Conservation (phyloP, 2,113 vertebrate genomes). For the Pomatorhinus ruficollis region DNA sequence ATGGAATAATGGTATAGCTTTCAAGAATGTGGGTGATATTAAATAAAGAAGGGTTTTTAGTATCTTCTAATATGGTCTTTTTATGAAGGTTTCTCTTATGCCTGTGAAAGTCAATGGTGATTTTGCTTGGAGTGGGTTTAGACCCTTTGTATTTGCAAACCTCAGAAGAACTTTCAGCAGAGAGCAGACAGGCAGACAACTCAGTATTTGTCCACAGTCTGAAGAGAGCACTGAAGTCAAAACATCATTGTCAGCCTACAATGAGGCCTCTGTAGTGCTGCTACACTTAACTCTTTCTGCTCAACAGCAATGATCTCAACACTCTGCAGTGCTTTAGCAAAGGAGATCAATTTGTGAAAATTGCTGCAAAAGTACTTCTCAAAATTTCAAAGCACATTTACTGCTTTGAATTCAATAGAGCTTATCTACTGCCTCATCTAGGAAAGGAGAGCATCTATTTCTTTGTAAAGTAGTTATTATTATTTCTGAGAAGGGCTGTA, state of each 20-base stretch:
- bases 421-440: not conserved
- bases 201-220: not conserved
- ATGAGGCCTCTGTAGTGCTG: not conserved
- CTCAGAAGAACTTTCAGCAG: not conserved
- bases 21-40: not conserved
- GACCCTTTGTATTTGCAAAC: conserved; percentile 8
- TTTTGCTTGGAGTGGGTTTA: not conserved
- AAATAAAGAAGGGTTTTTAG: accelerated
- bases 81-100: not conserved
- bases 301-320: not conserved
- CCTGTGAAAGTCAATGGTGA: not conserved
- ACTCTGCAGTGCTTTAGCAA: not conserved
- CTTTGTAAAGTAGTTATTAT: not conserved
- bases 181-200: conserved; percentile 4
- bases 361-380: conserved; percentile 7
- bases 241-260: not conserved
- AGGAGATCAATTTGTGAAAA: conserved; percentile 13
- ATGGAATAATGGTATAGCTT: not conserved
- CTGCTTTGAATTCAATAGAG: not conserved
- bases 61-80: not conserved
- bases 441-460: not conserved
- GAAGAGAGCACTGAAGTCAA: conserved; percentile 28
- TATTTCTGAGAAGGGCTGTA: not conserved
- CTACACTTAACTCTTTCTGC: not conserved
- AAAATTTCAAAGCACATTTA: conserved; percentile 23